Percentiles rank a stretch among this genome's conserved stretches.
These are phyloP conservation scores for Anableps anableps DNA, from an alignment of 2,797 vertebrate genomes.

Conservation along the genomic window DNA sequence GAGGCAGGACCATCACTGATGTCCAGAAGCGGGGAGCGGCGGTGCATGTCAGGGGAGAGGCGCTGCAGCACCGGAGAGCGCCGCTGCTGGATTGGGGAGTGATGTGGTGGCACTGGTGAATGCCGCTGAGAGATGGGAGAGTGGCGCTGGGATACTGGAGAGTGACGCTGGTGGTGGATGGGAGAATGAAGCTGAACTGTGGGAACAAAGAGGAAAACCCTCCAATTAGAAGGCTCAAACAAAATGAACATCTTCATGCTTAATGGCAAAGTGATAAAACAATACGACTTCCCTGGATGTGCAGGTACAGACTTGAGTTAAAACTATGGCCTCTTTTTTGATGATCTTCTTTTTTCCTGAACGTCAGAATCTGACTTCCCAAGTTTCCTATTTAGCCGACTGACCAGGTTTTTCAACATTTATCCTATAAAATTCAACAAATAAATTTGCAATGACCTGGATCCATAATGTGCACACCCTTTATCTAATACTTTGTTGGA, in stretches of 20 bases:
- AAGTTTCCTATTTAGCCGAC: neutral
- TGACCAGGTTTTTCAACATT: constrained; percentile 1
- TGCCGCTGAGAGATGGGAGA: constrained; percentile 87
- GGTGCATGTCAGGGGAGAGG: constrained; percentile 87
- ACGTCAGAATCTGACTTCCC: neutral
- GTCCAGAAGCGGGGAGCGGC: constrained; percentile 84
- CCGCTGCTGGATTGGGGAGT: constrained; percentile 84
- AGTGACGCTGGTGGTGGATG: constrained; percentile 87
- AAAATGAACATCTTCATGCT: neutral
- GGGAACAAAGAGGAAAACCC: constrained; percentile 21
- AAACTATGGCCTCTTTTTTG: neutral
- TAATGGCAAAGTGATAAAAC: neutral
- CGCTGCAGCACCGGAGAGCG: constrained; percentile 86
- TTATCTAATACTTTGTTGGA: neutral
- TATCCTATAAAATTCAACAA: neutral
- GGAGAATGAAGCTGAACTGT: constrained; percentile 88
- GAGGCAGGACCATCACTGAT: constrained; percentile 84
- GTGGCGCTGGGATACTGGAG: constrained; percentile 84
- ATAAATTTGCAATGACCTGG: neutral
- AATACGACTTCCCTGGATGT: neutral
- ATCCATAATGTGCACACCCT: neutral
- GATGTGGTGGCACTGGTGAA: constrained; percentile 85
- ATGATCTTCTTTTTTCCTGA: neutral
- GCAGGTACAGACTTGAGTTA: neutral
- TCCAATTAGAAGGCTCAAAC: neutral